Evolutionary conservation across 2,113 vertebrate species (phyloP), one percentile per base, ranked within the genome.

Genomic region (Indicator indicator): DNA sequence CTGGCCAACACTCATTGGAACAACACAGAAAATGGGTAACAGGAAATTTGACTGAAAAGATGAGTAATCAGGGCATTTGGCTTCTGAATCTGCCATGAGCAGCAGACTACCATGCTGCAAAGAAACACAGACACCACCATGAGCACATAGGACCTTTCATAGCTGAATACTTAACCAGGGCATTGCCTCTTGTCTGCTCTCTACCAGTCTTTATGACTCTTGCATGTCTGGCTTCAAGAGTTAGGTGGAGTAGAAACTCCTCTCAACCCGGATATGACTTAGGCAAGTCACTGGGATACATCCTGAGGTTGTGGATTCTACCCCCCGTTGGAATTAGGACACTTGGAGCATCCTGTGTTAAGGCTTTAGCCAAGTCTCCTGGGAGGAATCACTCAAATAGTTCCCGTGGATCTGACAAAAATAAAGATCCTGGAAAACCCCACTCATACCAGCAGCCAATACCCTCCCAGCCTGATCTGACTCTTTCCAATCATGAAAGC

Each of bases 391-490:
- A 4, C 38, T 86, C 44, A 38, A 65, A 80, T 28, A 60, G 54
- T 69, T 94, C 38, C 58, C 2, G 9, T 36, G 80, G 33, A 84
- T 21, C 44, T 55, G 54, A 58, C 48, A 72, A 95, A 95, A 86
- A 83, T 62, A 94, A 55, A 71, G 16, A 94, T 69, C 62, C 38
- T 78, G 54, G 90, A 96, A 95, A 96, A 90, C 65, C 70, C 56
- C 67, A 72, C 65, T 90, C 90, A 72, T 9, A 69, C 16, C 48
- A 80, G 59, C 12, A 85, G 21, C 11, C 82, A 71, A 87, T 83
- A 80, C 28, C 18, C 36, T 84, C 58, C 80, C 44, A 88, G 21
- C 0, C 3, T 68, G 73, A 60, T 15, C 62, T 83, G 54, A 74
- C 48, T 86, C 59, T 6, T 93, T 54, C 58, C 83, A 69, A 58